phyloP scores from a whole-genome alignment of 2,797 vertebrate genomes.

The Rhynchonycteris naso region DNA sequence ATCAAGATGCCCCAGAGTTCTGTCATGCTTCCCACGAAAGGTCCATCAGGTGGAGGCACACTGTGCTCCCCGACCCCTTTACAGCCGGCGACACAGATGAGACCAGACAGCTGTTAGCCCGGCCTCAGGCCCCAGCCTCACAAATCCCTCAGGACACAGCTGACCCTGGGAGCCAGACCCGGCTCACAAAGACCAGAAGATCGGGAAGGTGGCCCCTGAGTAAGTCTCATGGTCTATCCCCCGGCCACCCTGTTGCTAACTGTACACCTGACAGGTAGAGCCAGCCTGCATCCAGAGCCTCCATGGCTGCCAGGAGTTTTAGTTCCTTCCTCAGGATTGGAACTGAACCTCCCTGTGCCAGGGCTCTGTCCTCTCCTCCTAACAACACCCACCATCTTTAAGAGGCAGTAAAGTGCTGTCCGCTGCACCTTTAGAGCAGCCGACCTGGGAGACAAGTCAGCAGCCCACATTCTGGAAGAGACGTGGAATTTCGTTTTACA shows the following conservation, averaged over 20 bases:
- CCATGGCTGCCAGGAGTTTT: neutral
- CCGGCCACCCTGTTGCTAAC: no score
- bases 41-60: neutral
- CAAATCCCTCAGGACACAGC: neutral
- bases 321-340: neutral
- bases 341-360: neutral
- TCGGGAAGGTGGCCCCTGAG: neutral
- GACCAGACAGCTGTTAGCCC: neutral
- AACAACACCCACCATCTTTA: neutral
- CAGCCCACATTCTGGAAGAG: neutral
- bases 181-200: rapidly evolving
- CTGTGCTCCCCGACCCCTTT: neutral
- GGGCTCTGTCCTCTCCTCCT: neutral
- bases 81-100: neutral
- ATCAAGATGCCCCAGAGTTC: conserved; percentile 15
- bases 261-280: neutral
- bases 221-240: neutral
- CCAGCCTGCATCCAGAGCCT: neutral
- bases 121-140: neutral
- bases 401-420: neutral
- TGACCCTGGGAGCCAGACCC: neutral
- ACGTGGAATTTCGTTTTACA: neutral
- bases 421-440: neutral
- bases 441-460: neutral
- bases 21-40: neutral